Base-by-base conservation (phyloP, 2,888 invertebrate genomes). In the Acholoe squamosa region DNA sequence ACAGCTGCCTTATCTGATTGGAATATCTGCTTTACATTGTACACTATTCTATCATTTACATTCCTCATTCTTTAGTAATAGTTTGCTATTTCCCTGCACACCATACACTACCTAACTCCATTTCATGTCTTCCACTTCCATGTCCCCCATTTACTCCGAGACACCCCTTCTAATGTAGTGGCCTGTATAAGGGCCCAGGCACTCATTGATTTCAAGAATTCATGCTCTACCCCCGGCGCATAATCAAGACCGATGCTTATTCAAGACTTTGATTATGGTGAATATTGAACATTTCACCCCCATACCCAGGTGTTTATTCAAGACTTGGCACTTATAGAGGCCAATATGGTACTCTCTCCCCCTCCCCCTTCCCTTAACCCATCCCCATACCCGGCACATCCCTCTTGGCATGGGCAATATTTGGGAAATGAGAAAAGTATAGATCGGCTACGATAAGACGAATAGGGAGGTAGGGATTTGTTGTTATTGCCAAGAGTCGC, bases 401-500 rank as follows among this genome's bases (percentile, higher is more conserved):
- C 14, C 71, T 1, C 3, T 28, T 25, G 28, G 25, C 31, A 28
- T 25, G 31, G 71, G 31, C 71, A 22, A 25, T 5, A 28, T 71
- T 71, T 71, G 71, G 71, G 71, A 71, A 71, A 71, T 71, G 71
- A 28, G 71, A 71, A 71, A 71, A 71, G 25, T 71, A 71, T 71
- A 71, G 71, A 71, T 71, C 71, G 71, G 71, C 28, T 28, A 14
- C 71, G 71, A 71, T 71, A 28, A 71, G 71, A 28, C 14, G 71
- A 43, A 43, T 43, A 43, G 19, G 14, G 71, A 71, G 14, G 71
- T 7, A 25, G 71, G 71, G 71, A 3, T 61, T 19, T 61, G 43
- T 61, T 61, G 61, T 71, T 28, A 25, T 25, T 71, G 71, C 71
- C 71, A 28, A 28, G 71, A 14, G 71, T 71, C 71, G 25, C 61